A percentile compares a stretch with the other conserved stretches of the same genome.
phyloP scores from a whole-genome alignment of 1,140 invertebrate species.

The Teleopsis dalmanni region DNA sequence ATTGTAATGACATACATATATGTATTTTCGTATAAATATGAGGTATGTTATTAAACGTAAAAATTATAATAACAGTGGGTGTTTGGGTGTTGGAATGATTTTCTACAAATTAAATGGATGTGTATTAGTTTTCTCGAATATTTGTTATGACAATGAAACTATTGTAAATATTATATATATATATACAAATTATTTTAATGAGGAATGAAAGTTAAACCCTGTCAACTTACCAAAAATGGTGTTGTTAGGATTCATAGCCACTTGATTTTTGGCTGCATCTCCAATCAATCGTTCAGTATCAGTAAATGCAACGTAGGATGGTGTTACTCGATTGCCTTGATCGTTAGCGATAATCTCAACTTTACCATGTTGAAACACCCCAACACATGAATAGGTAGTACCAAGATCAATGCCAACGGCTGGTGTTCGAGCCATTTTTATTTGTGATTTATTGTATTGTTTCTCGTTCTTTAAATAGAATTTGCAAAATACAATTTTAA shows the following conservation, averaged over 20 bases:
- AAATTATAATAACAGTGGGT: neutral
- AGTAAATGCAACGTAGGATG: constrained; percentile 94
- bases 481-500: neutral
- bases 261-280: constrained; percentile 78
- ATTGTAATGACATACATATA: too few species aligned
- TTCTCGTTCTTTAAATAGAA: neutral
- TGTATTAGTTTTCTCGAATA: neutral
- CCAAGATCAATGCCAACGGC: constrained; percentile 74
- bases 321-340: constrained; percentile 93
- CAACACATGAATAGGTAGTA: constrained; percentile 75
- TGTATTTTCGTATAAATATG: too few species aligned
- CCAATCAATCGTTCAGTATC: constrained; percentile 94
- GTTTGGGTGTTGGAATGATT: neutral
- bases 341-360: constrained; percentile 92
- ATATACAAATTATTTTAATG: neutral
- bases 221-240: constrained; percentile 40
- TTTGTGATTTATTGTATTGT: neutral
- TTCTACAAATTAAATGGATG: neutral
- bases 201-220: neutral
- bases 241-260: constrained; percentile 45
- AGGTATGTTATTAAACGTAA: neutral
- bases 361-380: constrained; percentile 79
- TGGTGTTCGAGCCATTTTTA: constrained; percentile 44
- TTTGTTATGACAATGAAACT: neutral
- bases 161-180: neutral